phyloP scores from a whole-genome alignment of 2,888 invertebrate species.

The Coremacera marginata region DNA sequence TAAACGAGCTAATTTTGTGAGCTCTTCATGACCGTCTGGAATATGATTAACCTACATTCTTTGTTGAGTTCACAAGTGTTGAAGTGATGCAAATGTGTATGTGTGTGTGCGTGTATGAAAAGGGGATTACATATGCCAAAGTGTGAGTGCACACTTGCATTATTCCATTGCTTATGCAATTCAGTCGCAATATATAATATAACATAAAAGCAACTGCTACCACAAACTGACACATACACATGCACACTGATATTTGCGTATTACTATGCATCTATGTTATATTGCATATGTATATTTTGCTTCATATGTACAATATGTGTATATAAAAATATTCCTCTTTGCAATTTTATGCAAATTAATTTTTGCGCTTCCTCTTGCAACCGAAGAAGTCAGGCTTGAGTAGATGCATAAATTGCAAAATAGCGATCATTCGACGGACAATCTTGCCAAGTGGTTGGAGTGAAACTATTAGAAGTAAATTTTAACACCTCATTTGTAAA shows the following conservation, averaged over 20 bases:
- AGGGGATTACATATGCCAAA: not conserved
- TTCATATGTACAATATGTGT: not conserved
- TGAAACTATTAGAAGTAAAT: no score
- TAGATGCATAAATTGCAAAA: no score
- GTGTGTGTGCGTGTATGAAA: constrained; percentile 3
- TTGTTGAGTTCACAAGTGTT: constrained; percentile 20
- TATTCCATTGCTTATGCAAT: constrained; percentile 26
- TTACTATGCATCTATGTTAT: constrained; percentile 1
- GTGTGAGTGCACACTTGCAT: constrained; percentile 2
- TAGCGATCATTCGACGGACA: no score
- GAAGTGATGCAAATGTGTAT: not conserved
- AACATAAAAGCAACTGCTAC: not conserved
- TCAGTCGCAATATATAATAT: not conserved
- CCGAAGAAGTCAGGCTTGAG: no score
- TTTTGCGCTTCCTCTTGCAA: constrained; percentile 14
- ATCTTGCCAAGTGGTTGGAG: no score
- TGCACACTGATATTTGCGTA: not conserved
- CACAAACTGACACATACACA: no score
- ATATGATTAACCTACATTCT: constrained; percentile 35
- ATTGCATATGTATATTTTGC: constrained; percentile 3
- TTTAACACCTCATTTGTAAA: no score
- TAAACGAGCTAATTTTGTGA: constrained; percentile 30
- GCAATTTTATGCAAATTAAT: constrained; percentile 18
- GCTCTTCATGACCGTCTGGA: constrained; percentile 27
- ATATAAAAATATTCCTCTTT: constrained; percentile 5